These are phyloP conservation scores for Lasius fuliginosus DNA, from an alignment of 2,888 invertebrate genomes.

Conservation along the genomic window DNA sequence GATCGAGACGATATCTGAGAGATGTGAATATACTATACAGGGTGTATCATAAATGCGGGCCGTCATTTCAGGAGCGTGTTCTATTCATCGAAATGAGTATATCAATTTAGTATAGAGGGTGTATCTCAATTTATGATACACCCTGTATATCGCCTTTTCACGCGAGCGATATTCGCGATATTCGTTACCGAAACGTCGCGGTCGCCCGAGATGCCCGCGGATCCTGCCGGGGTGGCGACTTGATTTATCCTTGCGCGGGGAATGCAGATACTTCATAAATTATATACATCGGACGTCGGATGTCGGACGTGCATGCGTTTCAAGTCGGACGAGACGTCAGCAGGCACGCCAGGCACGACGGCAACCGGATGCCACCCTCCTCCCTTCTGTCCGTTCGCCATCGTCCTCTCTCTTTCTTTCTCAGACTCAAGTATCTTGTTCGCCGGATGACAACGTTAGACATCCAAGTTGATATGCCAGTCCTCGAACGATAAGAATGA, in stretches of 20 bases:
- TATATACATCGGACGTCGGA: conserved; percentile 82
- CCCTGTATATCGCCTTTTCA: neutral
- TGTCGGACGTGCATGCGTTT: conserved; percentile 80
- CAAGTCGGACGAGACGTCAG: conserved; percentile 76
- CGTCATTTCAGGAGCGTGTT: too few species aligned
- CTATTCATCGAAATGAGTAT: too few species aligned
- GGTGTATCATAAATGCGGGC: too few species aligned
- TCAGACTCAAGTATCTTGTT: conserved; percentile 51
- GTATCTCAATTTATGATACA: too few species aligned
- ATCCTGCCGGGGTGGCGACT: conserved; percentile 81
- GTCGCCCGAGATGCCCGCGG: conserved; percentile 73
- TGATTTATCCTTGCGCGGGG: conserved; percentile 83
- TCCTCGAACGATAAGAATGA: conserved; percentile 22
- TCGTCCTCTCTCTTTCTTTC: conserved; percentile 51
- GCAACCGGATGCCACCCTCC: conserved; percentile 76
- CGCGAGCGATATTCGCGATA: neutral
- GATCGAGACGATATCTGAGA: neutral
- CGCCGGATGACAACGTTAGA: conserved; percentile 45
- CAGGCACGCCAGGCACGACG: conserved; percentile 84
- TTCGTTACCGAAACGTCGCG: conserved; percentile 48
- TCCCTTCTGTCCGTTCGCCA: conserved; percentile 41
- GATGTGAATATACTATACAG: neutral
- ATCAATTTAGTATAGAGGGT: too few species aligned
- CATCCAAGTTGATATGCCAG: conserved; percentile 40
- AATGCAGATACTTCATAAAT: conserved; percentile 86